Percentiles rank a stretch among this genome's conserved stretches.
These are phyloP conservation scores for Zaprionus inermis DNA, from an alignment of 1,140 invertebrate species.

Conservation along the genomic window DNA sequence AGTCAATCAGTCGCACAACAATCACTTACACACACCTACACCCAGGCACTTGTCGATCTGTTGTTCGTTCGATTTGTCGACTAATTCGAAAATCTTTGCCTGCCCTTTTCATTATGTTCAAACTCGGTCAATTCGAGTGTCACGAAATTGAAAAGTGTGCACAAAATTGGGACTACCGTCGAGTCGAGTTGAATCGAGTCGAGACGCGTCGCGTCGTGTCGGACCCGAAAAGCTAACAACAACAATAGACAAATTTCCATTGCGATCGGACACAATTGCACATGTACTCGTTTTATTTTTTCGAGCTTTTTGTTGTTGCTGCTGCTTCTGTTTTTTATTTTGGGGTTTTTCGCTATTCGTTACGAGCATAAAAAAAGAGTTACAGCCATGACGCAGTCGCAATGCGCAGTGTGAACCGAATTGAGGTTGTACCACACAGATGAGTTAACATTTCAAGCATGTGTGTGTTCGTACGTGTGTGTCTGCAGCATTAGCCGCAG, in stretches of 20 bases:
- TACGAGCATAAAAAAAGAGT: conserved; percentile 41
- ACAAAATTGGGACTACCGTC: conserved; percentile 60
- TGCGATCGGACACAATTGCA: conserved; percentile 37
- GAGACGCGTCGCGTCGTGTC: background rate
- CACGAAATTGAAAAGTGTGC: conserved; percentile 66
- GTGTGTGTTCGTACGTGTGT: conserved; percentile 10
- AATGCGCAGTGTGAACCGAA: conserved; percentile 67
- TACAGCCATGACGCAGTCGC: conserved; percentile 70
- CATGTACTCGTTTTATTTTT: conserved; percentile 26
- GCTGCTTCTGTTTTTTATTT: conserved; percentile 36
- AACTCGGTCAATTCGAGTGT: conserved; percentile 67
- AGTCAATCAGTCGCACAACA: conserved; percentile 26
- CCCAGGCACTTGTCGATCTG: background rate
- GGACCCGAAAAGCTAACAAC: conserved; percentile 6
- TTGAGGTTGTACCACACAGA: conserved; percentile 71
- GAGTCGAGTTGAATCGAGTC: background rate
- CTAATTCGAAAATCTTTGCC: conserved; percentile 32
- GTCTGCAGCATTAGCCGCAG: conserved; percentile 41
- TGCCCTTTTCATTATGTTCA: conserved; percentile 54
- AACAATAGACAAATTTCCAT: conserved; percentile 17
- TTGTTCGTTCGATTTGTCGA: conserved; percentile 12
- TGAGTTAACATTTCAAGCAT: conserved; percentile 70
- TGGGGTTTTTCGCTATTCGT: conserved; percentile 32
- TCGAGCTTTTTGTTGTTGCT: conserved; percentile 20
- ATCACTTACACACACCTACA: conserved; percentile 23